phyloP scores from a whole-genome alignment of 2,888 invertebrate species.

The Actias luna region DNA sequence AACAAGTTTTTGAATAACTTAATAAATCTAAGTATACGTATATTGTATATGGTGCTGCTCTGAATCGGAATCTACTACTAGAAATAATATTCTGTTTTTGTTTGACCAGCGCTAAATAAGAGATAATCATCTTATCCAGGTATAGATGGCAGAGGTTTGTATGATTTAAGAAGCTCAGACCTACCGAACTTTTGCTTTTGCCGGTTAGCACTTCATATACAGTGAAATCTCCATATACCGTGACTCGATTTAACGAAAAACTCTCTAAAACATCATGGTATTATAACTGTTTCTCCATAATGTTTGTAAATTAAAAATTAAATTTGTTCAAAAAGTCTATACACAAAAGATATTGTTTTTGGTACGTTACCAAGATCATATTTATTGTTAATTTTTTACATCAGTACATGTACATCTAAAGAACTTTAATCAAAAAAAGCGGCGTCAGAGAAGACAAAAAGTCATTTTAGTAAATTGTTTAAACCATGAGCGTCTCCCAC shows the following conservation, averaged over 20 bases:
- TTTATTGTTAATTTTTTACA: background rate
- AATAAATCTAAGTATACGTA: background rate
- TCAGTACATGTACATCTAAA: conserved; percentile 11
- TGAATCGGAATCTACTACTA: background rate
- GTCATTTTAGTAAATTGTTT: conserved; percentile 53
- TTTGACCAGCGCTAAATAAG: background rate
- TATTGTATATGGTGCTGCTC: background rate
- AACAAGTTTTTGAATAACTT: background rate
- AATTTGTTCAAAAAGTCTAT: too few relatives aligned
- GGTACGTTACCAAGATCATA: background rate
- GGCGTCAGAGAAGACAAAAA: conserved; percentile 43
- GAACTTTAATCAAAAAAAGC: conserved; percentile 26
- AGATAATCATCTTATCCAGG: background rate
- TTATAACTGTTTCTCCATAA: too few relatives aligned
- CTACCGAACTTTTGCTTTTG: too few relatives aligned
- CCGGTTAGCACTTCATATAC: too few relatives aligned
- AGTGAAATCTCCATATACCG: too few relatives aligned
- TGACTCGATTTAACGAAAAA: too few relatives aligned
- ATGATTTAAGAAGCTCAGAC: too few relatives aligned
- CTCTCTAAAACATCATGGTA: too few relatives aligned
- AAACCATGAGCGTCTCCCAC: conserved; percentile 46
- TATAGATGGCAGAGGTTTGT: background rate
- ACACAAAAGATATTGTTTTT: too few relatives aligned
- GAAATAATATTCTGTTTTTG: background rate
- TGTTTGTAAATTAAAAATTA: too few relatives aligned